Base-by-base conservation (phyloP, 1,140 invertebrate genomes). In the Teleogryllus occipitalis region DNA sequence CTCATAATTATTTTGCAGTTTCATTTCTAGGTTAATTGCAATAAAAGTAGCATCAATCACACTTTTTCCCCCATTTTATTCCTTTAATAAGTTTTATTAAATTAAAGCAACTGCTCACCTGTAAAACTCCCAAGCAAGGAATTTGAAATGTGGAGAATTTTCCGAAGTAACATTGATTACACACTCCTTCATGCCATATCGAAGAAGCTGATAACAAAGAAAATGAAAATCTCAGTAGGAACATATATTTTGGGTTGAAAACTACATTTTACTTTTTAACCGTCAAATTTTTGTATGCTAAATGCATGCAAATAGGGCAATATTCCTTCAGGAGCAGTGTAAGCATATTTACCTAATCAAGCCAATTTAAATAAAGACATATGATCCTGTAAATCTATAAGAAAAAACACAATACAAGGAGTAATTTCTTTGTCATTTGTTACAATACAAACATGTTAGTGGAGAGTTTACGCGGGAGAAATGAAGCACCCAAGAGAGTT, bases 201-300 rank as follows among this genome's bases (percentile, higher is more conserved):
- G 21, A 14, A 78, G 65, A 46, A 81, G 77, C 79, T 79, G 81
- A 82, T 81, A 79, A 85, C 82, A 82, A 81, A 79, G 83, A 81
- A 81, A 86, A 83, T 39, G 27, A 5, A 39, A 39, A 39, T 5
- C 27, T 5, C 27, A 39, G 5, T 39, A 39, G 5, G 27, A 39
- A 39, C 27, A 39, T 39, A 39, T 1, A 39, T 39, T 39, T 39
- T 39, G 27, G 27, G 27, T 39, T 1, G 27, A 5, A 39, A 39
- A 39, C 1, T 39, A 39, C 27, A 39, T 39, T 1, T 39, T 5
- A 39, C 27, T 39, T 39, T 39, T 39, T 39, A 39, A 39, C 1
- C 27, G 5, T 5, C 27, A 39, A 39, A 39, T 39, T 39, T n/a
- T 39, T 39, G 27, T 39, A 39, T 39, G 5, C 27, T 39, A 39